Conservation (phyloP, 2,888 invertebrate genomes). For the Cosmia pyralina region DNA sequence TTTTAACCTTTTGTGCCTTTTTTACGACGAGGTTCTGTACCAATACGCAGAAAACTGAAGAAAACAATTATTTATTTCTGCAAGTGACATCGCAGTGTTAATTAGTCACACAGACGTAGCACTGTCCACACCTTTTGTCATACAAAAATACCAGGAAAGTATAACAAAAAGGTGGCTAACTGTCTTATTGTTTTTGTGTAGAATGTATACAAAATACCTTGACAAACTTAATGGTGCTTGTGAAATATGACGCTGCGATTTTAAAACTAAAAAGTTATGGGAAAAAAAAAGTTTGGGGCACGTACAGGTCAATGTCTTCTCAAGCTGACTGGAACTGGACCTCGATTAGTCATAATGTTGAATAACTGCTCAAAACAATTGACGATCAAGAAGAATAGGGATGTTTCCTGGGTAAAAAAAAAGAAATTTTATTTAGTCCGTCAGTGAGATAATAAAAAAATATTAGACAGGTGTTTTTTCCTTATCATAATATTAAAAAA, state of each 20-base stretch:
- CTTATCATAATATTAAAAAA: too few relatives aligned
- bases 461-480: too few relatives aligned
- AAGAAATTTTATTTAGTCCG: too few relatives aligned
- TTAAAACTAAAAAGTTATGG: neutral
- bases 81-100: constrained; percentile 55
- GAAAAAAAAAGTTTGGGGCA: constrained; percentile 9
- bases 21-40: neutral
- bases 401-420: too few relatives aligned
- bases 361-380: constrained; percentile 19
- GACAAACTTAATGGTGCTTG: constrained; percentile 32
- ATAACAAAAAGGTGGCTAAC: constrained; percentile 35
- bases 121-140: constrained; percentile 41
- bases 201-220: constrained; percentile 24
- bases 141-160: constrained; percentile 47
- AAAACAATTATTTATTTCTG: constrained; percentile 18
- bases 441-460: too few relatives aligned
- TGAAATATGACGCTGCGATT: constrained; percentile 39
- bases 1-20: too few relatives aligned
- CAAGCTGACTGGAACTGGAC: neutral
- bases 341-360: constrained; percentile 18
- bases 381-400: neutral
- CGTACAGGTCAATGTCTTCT: constrained; percentile 45
- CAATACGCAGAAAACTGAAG: constrained; percentile 11
- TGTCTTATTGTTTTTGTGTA: constrained; percentile 51
- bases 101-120: constrained; percentile 54